Conservation (phyloP, 1,140 invertebrate species). For the Drosophila equinoxialis region DNA sequence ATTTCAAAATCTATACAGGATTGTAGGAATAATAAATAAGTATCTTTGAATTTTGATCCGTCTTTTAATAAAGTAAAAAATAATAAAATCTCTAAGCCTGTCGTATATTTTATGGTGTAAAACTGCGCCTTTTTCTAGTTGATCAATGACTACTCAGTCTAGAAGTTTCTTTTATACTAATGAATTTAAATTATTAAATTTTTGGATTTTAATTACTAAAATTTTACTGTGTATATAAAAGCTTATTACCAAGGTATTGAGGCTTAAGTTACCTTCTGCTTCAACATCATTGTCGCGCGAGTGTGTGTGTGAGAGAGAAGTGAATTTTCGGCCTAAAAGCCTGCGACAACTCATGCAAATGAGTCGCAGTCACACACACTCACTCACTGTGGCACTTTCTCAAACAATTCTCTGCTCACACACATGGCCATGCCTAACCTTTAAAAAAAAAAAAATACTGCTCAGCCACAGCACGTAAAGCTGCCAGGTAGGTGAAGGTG, state of each 20-base stretch:
- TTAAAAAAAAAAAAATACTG: constrained; percentile 53
- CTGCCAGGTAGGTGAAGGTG: not conserved
- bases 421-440: constrained; percentile 56
- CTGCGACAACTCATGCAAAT: constrained; percentile 79
- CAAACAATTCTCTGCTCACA: constrained; percentile 21
- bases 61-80: no score
- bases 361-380: constrained; percentile 66
- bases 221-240: not conserved
- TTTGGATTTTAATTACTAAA: not conserved
- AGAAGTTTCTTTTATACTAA: no score
- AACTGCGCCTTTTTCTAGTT: no score
- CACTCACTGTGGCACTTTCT: constrained; percentile 36
- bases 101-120: no score
- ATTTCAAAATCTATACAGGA: no score
- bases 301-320: constrained; percentile 1
- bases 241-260: constrained; percentile 1
- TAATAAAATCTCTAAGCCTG: no score
- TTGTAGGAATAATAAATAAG: no score
- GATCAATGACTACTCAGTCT: no score
- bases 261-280: constrained; percentile 19
- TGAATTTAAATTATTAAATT: no score
- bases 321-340: constrained; percentile 72
- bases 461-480: constrained; percentile 71
- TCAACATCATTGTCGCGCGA: not conserved
- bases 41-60: no score